Base-by-base conservation (phyloP, 2,797 vertebrate species). In the Natrix natrix region DNA sequence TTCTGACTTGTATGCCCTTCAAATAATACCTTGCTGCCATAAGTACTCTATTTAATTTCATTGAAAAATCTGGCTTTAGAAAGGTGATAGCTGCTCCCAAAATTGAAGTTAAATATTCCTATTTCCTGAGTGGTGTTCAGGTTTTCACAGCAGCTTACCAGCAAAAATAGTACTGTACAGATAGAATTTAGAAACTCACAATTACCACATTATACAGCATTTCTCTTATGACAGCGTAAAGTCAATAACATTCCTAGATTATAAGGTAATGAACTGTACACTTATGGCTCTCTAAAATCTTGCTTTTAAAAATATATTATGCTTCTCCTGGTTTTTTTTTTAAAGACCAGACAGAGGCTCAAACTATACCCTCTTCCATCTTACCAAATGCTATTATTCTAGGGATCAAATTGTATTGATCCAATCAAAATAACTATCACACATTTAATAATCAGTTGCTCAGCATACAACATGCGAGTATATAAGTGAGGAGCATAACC, bases 251-350 rank as follows among this genome's bases (percentile, higher is more conserved):
- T 56, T 56, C 28, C 16, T 78, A 13, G 59, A 95, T 63, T 90
- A 66, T 43, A 63, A 66, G 26, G 37, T 2, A 24, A 26, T 88
- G 43, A 59, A 14, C 8, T 55, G 74, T 6, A 88, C 86, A 63
- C 12, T 63, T 63, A 66, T 24, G 43, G 56, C 7, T 55, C 16
- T 1, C 12, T n/a, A 43, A 69, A 92, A 63, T 90, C 37, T 60
- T 55, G 48, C 2, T 0, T 0, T 0, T 26, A 24, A 37, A 92
- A 93, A 92, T 54, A 3, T 92, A 69, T 90, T 91, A 57, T 86
- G 56, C 48, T 0, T 87, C 2, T 4, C 95, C 66, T 13, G 89
- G 32, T 32, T 24, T n/a, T 93, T 93, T 91, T 95, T 94, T 28
- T 26, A 78, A 57, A 87, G 48, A 12, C 0, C 55, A 63, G 54